Conservation (phyloP, 2,888 invertebrate genomes). For the Zootermopsis nevadensis region DNA sequence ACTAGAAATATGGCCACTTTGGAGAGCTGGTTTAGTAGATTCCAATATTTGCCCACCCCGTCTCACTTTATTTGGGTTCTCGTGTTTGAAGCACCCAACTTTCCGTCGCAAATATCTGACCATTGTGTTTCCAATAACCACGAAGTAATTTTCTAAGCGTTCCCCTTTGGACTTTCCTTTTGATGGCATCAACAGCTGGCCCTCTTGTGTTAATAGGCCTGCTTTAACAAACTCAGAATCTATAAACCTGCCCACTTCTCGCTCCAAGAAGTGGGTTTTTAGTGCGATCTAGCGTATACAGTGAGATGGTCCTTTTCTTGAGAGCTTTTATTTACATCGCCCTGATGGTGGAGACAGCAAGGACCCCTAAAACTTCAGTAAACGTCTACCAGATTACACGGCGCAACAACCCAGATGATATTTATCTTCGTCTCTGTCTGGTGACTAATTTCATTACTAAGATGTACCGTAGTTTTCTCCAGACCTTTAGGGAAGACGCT, state of each 20-base stretch:
- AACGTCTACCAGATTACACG: too few relatives aligned
- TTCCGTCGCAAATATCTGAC: background rate
- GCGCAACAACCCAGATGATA: too few relatives aligned
- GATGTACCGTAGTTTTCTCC: too few relatives aligned
- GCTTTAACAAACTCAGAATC: background rate
- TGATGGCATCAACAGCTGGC: slow-evolving; percentile 22
- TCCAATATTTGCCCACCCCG: background rate
- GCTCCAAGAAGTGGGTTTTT: background rate
- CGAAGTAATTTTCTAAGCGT: background rate
- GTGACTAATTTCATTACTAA: too few relatives aligned
- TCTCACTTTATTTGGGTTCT: too few relatives aligned
- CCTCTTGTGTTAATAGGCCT: background rate
- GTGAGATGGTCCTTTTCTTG: too few relatives aligned
- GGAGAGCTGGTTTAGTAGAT: background rate
- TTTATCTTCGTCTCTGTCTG: too few relatives aligned
- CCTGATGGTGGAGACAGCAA: too few relatives aligned
- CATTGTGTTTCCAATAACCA: slow-evolving; percentile 21
- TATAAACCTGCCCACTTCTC: slow-evolving; percentile 1
- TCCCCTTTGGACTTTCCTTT: slow-evolving; percentile 10
- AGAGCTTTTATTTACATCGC: too few relatives aligned
- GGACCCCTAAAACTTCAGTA: too few relatives aligned
- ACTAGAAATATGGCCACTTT: background rate
- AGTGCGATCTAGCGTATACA: too few relatives aligned
- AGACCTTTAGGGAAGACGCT: too few relatives aligned
- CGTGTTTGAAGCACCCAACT: background rate